These are phyloP conservation scores for Tipula confusa DNA, from an alignment of 2,888 invertebrate species.

Conservation along the genomic window DNA sequence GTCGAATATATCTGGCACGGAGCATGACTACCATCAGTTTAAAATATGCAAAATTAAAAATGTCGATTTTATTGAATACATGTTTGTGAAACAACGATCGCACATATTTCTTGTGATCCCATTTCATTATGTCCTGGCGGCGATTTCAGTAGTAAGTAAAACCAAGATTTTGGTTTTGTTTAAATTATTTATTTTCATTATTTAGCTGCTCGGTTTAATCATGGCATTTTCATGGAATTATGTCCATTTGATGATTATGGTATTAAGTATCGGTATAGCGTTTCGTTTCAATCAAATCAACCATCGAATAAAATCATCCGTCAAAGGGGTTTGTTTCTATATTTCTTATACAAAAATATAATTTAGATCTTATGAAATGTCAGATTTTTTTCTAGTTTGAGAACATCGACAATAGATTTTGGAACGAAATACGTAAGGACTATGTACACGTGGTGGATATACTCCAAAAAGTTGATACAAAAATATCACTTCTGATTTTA, in stretches of 20 bases:
- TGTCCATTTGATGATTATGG: conserved; percentile 64
- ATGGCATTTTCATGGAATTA: conserved; percentile 70
- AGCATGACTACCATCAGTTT: conserved; percentile 43
- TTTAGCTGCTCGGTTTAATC: conserved; percentile 40
- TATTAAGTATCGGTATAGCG: conserved; percentile 61
- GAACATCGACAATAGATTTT: conserved; percentile 56
- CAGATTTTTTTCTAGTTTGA: no score
- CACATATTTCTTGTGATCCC: conserved; percentile 42
- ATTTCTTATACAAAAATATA: no score
- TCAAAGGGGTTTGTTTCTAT: no score
- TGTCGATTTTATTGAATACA: conserved; percentile 43
- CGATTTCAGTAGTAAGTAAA: not conserved
- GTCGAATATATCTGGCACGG: conserved; percentile 40
- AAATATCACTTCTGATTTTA: conserved; percentile 60
- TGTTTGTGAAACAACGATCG: conserved; percentile 42
- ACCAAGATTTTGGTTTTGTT: not conserved
- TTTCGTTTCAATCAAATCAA: conserved; percentile 62
- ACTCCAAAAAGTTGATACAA: conserved; percentile 56
- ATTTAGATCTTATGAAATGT: no score
- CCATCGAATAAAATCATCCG: conserved; percentile 43
- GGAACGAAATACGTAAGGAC: conserved; percentile 63
- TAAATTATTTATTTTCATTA: not conserved
- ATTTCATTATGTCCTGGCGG: conserved; percentile 35
- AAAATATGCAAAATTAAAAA: conserved; percentile 43
- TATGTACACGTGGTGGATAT: conserved; percentile 61